Evolutionary conservation across 2,888 invertebrate genomes (phyloP).

Genomic region (Blomia tropicalis): DNA sequence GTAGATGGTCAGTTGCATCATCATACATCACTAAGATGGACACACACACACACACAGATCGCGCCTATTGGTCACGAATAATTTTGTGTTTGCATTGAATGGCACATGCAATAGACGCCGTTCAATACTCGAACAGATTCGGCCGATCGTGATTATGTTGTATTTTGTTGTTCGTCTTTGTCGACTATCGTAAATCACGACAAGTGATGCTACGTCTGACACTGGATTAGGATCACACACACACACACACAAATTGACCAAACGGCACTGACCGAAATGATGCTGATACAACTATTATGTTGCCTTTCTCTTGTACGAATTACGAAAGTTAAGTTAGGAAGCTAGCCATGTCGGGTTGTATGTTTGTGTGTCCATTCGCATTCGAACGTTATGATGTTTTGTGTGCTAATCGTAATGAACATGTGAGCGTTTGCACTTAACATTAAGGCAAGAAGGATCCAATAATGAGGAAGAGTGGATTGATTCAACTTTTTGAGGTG

Average conservation of each 20-base stretch:
- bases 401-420: neutral
- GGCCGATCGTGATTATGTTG: constrained; percentile 7
- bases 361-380: too few species aligned
- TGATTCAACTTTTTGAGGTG: neutral
- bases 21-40: too few species aligned
- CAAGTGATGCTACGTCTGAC: neutral
- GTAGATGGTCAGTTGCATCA: too few species aligned
- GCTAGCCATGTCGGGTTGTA: neutral
- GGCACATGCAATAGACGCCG: neutral
- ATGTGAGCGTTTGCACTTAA: neutral
- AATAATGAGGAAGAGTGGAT: constrained; percentile 13
- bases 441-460: neutral
- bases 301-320: neutral
- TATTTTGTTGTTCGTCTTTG: constrained; percentile 1
- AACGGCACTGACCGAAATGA: constrained; percentile 3
- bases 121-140: constrained; percentile 1
- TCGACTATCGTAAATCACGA: constrained; percentile 4
- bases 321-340: neutral
- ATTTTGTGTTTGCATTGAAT: constrained; percentile 15
- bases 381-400: too few species aligned
- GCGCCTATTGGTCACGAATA: constrained; percentile 14
- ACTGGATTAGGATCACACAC: too few species aligned
- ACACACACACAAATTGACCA: too few species aligned
- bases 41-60: too few species aligned
- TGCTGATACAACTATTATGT: neutral